Evolutionary conservation across 2,113 vertebrate genomes (phyloP).

Genomic region (Gallinago jamesoni): DNA sequence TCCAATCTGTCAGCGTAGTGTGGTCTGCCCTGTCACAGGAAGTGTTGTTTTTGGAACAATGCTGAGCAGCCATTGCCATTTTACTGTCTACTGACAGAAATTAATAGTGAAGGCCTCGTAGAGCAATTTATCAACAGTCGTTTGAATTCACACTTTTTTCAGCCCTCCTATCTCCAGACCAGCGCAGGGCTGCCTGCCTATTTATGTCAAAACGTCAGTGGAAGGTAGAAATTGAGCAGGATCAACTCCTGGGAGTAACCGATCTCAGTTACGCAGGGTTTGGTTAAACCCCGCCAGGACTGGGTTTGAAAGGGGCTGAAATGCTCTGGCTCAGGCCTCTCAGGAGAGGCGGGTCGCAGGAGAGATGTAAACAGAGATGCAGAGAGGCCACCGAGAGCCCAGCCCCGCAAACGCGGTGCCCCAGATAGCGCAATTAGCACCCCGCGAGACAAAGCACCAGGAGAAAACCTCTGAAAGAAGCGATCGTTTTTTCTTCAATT

Average conservation of each 20-base stretch:
- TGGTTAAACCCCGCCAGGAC: slow-evolving; percentile 49
- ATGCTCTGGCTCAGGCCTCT: slow-evolving; percentile 34
- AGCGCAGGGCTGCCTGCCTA: slow-evolving; percentile 51
- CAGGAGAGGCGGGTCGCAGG: slow-evolving; percentile 2
- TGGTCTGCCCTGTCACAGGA: slow-evolving; percentile 78
- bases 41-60: slow-evolving; percentile 90
- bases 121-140: slow-evolving; percentile 81
- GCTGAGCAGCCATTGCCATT: slow-evolving; percentile 79
- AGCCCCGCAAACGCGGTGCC: neutral
- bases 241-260: slow-evolving; percentile 53
- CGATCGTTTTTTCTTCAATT: neutral
- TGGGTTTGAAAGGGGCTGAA: slow-evolving; percentile 70
- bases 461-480: slow-evolving; percentile 45
- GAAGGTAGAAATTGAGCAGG: slow-evolving; percentile 69
- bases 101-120: slow-evolving; percentile 79
- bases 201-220: slow-evolving; percentile 72
- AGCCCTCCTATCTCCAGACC: slow-evolving; percentile 68
- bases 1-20: slow-evolving; percentile 84
- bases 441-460: neutral
- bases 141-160: slow-evolving; percentile 74
- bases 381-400: neutral
- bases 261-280: slow-evolving; percentile 61
- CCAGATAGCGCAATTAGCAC: slow-evolving; percentile 38
- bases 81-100: slow-evolving; percentile 86
- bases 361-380: slow-evolving; percentile 72